These are phyloP conservation scores for Nephrotoma flavescens DNA, from an alignment of 2,888 invertebrate genomes.

Conservation along the genomic window DNA sequence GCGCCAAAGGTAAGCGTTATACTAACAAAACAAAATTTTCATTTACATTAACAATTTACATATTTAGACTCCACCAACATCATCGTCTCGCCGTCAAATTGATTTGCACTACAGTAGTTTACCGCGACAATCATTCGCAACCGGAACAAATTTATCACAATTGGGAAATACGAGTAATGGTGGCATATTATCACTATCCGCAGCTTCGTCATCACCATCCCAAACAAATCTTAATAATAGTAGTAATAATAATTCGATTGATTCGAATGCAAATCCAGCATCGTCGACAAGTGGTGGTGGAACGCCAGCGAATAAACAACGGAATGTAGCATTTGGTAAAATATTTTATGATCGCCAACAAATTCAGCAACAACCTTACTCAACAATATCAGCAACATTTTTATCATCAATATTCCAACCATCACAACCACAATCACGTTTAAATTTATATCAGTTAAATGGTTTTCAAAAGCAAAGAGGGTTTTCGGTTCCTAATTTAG, in stretches of 20 bases:
- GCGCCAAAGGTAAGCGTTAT: slow-evolving; percentile 32
- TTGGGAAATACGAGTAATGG: background rate
- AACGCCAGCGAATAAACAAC: slow-evolving; percentile 27
- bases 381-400: slow-evolving; percentile 12
- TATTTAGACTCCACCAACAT: slow-evolving; percentile 56
- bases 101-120: slow-evolving; percentile 63
- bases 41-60: background rate
- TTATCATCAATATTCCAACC: slow-evolving; percentile 10
- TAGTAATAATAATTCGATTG: background rate
- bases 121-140: slow-evolving; percentile 49
- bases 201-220: background rate
- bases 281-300: slow-evolving; percentile 8
- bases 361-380: slow-evolving; percentile 8
- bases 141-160: slow-evolving; percentile 26
- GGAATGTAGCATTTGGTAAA: slow-evolving; percentile 66
- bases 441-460: slow-evolving; percentile 8
- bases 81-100: slow-evolving; percentile 49
- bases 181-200: slow-evolving; percentile 19
- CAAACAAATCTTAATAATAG: background rate
- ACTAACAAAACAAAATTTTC: no score
- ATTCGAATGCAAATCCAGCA: slow-evolving; percentile 18
- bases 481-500: slow-evolving; percentile 85
- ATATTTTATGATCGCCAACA: slow-evolving; percentile 30
- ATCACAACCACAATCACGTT: slow-evolving; percentile 33
- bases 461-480: slow-evolving; percentile 36